phyloP scores from a whole-genome alignment of 2,888 invertebrate genomes.

The Leucophenga maculata region DNA sequence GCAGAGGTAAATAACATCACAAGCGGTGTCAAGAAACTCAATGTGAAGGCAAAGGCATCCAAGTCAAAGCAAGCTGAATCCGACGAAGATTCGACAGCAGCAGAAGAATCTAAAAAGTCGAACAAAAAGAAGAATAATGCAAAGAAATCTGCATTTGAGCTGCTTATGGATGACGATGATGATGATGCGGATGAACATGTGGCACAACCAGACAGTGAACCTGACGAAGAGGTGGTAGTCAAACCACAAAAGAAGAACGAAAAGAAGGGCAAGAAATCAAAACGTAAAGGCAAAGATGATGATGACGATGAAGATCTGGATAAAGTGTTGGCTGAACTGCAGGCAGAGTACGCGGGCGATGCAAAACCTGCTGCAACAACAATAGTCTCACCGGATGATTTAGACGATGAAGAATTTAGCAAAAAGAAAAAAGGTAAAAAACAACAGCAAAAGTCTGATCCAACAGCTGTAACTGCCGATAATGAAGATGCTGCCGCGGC shows the following conservation, averaged over 20 bases:
- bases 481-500: constrained; percentile 71
- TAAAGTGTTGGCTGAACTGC: constrained; percentile 85
- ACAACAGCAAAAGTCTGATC: constrained; percentile 37
- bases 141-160: constrained; percentile 78
- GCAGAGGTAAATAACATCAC: constrained; percentile 71
- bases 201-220: constrained; percentile 51
- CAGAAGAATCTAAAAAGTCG: constrained; percentile 66
- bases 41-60: constrained; percentile 74
- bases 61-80: constrained; percentile 67
- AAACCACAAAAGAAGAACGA: constrained; percentile 71
- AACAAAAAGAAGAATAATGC: constrained; percentile 59
- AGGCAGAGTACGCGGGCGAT: constrained; percentile 84
- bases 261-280: constrained; percentile 82
- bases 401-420: constrained; percentile 69
- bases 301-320: constrained; percentile 84
- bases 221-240: constrained; percentile 74
- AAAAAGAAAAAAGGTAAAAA: constrained; percentile 65
- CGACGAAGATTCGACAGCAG: constrained; percentile 63
- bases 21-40: constrained; percentile 76
- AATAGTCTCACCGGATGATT: constrained; percentile 59
- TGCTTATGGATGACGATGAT: constrained; percentile 78
- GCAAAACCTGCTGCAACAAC: constrained; percentile 73
- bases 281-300: constrained; percentile 83
- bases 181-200: constrained; percentile 57
- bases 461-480: constrained; percentile 28